Percentiles rank a stretch among this genome's conserved stretches.
phyloP scores from a whole-genome alignment of 2,888 invertebrate genomes.

The Erebia aethiops region DNA sequence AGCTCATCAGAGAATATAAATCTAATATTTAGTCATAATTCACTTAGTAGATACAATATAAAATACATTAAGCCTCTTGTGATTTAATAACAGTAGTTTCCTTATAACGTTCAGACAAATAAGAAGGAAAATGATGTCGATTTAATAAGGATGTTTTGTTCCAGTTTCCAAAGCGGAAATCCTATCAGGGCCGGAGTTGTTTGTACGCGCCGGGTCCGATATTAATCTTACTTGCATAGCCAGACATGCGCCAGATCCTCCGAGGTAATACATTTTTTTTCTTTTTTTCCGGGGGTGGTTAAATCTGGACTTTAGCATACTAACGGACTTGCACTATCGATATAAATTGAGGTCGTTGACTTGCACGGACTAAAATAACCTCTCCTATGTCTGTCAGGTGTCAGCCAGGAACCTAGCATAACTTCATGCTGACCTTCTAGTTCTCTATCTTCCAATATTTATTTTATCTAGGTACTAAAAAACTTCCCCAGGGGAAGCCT shows the following conservation, averaged over 20 bases:
- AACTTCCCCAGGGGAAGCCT: too few relatives aligned
- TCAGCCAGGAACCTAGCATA: too few relatives aligned
- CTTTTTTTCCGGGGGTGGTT: too few relatives aligned
- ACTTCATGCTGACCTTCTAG: too few relatives aligned
- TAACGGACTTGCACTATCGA: too few relatives aligned
- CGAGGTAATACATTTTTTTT: constrained; percentile 79
- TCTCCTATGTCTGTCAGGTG: too few relatives aligned
- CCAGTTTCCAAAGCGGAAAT: constrained; percentile 95
- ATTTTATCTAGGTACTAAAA: too few relatives aligned
- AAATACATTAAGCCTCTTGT: background rate
- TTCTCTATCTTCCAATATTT: too few relatives aligned
- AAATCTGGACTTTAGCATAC: too few relatives aligned
- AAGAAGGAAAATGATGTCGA: constrained; percentile 17
- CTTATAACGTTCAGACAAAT: constrained; percentile 7
- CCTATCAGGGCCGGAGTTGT: constrained; percentile 91
- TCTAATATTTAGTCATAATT: background rate
- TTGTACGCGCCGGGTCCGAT: constrained; percentile 94
- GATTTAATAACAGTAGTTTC: background rate
- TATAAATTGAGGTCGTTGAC: too few relatives aligned
- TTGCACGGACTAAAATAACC: too few relatives aligned
- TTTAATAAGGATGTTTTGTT: constrained; percentile 48
- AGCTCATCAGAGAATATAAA: background rate
- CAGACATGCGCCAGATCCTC: constrained; percentile 91
- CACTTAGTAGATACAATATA: background rate
- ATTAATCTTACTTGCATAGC: constrained; percentile 95